phyloP scores from a whole-genome alignment of 2,888 invertebrate genomes.

The Amphiduros pacificus region DNA sequence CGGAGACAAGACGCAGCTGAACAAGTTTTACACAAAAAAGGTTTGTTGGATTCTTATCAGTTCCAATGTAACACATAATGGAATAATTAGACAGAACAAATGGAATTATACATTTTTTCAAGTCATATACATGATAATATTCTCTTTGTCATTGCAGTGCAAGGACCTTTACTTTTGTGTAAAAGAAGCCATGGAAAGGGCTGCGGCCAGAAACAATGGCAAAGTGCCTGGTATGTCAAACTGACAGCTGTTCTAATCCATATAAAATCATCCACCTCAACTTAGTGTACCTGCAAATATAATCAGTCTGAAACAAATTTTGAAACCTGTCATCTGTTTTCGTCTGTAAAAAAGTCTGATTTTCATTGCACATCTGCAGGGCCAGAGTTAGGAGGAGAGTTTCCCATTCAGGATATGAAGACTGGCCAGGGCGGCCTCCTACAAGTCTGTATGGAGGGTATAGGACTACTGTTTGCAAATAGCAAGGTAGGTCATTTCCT shows the following conservation, averaged over 20 bases:
- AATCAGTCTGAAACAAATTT: neutral
- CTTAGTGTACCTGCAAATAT: neutral
- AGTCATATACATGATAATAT: neutral
- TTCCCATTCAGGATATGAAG: constrained; percentile 96
- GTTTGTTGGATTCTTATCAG: constrained; percentile 61
- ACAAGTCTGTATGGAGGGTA: constrained; percentile 97
- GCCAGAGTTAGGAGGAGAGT: constrained; percentile 78
- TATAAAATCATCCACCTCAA: too few species aligned
- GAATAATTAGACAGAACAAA: neutral
- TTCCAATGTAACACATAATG: neutral
- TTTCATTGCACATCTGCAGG: constrained; percentile 26
- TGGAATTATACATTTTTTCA: neutral
- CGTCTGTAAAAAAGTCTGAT: neutral
- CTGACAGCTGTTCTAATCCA: neutral
- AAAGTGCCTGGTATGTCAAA: constrained; percentile 59
- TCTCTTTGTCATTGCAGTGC: constrained; percentile 82
- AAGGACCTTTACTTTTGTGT: constrained; percentile 97
- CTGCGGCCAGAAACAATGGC: constrained; percentile 69
- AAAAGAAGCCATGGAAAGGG: constrained; percentile 95
- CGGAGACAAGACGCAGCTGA: constrained; percentile 65
- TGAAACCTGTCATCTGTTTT: neutral
- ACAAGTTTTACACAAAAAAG: constrained; percentile 99
- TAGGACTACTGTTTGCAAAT: constrained; percentile 96
- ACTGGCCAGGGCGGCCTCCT: constrained; percentile 96
- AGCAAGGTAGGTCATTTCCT: constrained; percentile 80